Conservation (phyloP, 2,888 invertebrate species). For the Drosophila pseudotalamancana region DNA sequence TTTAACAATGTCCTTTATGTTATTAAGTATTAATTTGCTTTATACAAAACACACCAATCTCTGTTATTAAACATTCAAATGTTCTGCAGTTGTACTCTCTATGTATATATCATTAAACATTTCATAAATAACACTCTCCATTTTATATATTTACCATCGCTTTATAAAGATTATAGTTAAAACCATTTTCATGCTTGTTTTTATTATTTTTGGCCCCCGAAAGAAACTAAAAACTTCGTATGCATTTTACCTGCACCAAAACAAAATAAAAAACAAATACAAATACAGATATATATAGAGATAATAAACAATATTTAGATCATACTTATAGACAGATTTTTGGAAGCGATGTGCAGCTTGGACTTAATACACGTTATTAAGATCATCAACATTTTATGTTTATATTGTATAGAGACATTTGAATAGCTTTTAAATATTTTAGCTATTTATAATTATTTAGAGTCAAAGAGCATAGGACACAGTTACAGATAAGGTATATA, state of each 20-base stretch:
- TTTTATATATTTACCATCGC: slow-evolving; percentile 26
- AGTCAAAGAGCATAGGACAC: slow-evolving; percentile 68
- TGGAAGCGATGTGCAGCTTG: slow-evolving; percentile 51
- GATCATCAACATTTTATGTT: slow-evolving; percentile 67
- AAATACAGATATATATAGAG: slow-evolving; percentile 2
- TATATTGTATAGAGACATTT: slow-evolving; percentile 39
- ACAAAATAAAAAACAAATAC: slow-evolving; percentile 20
- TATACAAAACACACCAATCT: slow-evolving; percentile 40
- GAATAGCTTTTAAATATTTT: slow-evolving; percentile 56
- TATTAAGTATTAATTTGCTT: slow-evolving; percentile 32
- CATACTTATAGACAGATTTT: slow-evolving; percentile 29
- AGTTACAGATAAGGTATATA: slow-evolving; percentile 50
- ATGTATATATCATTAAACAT: slow-evolving; percentile 38
- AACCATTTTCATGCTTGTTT: slow-evolving; percentile 41
- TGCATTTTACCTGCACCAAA: slow-evolving; percentile 64
- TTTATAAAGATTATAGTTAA: slow-evolving; percentile 30
- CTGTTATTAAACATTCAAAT: slow-evolving; percentile 29
- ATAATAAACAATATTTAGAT: slow-evolving; percentile 13
- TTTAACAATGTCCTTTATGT: slow-evolving; percentile 81
- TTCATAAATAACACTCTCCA: slow-evolving; percentile 50
- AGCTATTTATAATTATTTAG: slow-evolving; percentile 57
- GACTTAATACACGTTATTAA: slow-evolving; percentile 14
- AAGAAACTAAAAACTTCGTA: slow-evolving; percentile 77
- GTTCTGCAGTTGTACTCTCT: slow-evolving; percentile 56
- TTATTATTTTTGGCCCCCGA: slow-evolving; percentile 83